phyloP scores from a whole-genome alignment of 2,888 invertebrate species.

The Idaea straminata region DNA sequence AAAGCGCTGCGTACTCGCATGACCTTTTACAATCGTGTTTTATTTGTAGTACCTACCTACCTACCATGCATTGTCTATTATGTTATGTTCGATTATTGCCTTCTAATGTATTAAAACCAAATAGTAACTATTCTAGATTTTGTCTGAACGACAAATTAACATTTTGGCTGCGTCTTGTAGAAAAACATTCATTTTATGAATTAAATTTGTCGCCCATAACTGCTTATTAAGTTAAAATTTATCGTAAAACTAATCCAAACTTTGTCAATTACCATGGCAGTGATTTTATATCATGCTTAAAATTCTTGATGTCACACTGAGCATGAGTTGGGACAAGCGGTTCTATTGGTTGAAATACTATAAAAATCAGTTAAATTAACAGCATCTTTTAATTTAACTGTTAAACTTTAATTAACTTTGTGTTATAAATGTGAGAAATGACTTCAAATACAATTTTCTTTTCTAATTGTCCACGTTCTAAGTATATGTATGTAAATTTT shows the following conservation, averaged over 20 bases:
- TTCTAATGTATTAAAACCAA: neutral
- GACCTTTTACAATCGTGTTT: conserved; percentile 20
- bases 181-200: neutral
- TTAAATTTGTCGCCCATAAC: neutral
- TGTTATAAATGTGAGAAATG: neutral
- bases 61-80: neutral
- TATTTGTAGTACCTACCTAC: conserved; percentile 11
- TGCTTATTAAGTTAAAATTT: neutral
- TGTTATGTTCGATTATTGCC: neutral
- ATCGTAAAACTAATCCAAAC: conserved; percentile 1
- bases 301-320: conserved; percentile 23
- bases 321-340: conserved; percentile 17
- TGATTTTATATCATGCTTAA: conserved; percentile 8
- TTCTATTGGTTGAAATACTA: conserved; percentile 18
- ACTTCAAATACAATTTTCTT: neutral
- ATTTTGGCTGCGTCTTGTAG: neutral
- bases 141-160: neutral
- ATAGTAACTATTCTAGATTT: neutral
- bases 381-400: conserved; percentile 40
- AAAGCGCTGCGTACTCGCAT: conserved; percentile 21
- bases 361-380: conserved; percentile 47
- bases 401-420: conserved; percentile 8
- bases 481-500: conserved; percentile 24
- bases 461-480: conserved; percentile 6
- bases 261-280: neutral